Evolutionary conservation across 2,888 invertebrate genomes (phyloP).

Genomic region (Leucoma salicis): DNA sequence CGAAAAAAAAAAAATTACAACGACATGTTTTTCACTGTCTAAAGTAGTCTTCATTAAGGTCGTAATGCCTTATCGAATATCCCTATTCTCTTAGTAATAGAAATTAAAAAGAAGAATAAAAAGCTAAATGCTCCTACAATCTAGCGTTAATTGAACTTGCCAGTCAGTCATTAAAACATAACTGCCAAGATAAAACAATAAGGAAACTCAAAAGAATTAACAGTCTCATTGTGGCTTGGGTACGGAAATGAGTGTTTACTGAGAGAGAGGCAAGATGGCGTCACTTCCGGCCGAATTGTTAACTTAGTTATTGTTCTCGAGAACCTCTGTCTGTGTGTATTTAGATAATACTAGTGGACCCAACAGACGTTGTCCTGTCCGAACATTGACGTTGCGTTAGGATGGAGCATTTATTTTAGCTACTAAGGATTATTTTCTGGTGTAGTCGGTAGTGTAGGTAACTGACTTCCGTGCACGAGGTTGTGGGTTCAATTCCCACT

Average conservation of each 20-base stretch:
- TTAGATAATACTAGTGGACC: no score
- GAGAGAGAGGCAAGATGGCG: constrained; percentile 41
- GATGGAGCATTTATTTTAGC: no score
- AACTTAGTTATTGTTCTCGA: constrained; percentile 36
- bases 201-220: constrained; percentile 17
- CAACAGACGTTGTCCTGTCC: no score
- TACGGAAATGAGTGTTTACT: constrained; percentile 42
- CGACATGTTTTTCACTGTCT: no score
- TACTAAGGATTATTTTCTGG: no score
- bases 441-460: no score
- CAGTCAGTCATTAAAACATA: neutral
- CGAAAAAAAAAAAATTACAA: neutral
- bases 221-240: constrained; percentile 16
- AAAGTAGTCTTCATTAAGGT: no score
- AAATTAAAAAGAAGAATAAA: neutral
- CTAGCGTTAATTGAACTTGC: neutral
- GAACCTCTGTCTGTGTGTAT: neutral
- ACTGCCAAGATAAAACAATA: constrained; percentile 9
- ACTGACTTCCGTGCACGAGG: no score
- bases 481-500: no score
- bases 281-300: constrained; percentile 35
- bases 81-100: no score
- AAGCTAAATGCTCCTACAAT: neutral
- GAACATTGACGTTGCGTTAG: no score
- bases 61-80: no score